Percentiles rank a stretch among this genome's conserved stretches.
These are phyloP conservation scores for Perdita meconis DNA, from an alignment of 2,888 invertebrate genomes.

Conservation along the genomic window DNA sequence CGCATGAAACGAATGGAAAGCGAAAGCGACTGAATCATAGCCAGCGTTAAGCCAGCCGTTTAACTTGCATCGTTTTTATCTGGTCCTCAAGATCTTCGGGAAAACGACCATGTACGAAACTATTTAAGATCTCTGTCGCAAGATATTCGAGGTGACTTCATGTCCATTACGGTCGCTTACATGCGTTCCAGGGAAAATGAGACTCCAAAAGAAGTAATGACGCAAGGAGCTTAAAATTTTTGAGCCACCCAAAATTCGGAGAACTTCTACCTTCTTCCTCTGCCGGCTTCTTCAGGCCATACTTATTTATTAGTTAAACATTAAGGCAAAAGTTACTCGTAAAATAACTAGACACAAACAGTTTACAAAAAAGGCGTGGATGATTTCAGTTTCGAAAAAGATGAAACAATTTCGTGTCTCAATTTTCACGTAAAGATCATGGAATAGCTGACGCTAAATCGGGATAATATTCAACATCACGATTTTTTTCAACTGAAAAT, in stretches of 20 bases:
- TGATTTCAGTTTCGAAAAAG: slow-evolving; percentile 11
- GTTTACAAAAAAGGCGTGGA: no score
- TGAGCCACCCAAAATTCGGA: no score
- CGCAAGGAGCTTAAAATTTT: no score
- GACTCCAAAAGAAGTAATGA: not conserved
- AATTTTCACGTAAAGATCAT: slow-evolving; percentile 19
- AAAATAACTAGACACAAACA: no score
- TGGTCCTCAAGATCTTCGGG: not conserved
- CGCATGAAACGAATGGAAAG: slow-evolving; percentile 29
- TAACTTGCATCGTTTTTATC: not conserved
- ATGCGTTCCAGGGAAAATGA: not conserved
- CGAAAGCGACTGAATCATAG: slow-evolving; percentile 51
- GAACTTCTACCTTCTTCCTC: no score
- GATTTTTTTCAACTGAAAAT: not conserved
- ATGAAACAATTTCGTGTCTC: slow-evolving; percentile 3
- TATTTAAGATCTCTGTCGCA: slow-evolving; percentile 11
- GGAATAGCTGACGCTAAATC: not conserved
- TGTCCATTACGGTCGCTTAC: not conserved
- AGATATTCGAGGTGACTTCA: not conserved
- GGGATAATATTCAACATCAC: slow-evolving; percentile 30
- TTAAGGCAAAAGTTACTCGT: no score
- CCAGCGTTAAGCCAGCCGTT: not conserved
- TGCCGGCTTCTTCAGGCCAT: no score
- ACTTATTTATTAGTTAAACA: no score
- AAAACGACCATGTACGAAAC: not conserved